Evolutionary conservation across 2,113 vertebrate species (phyloP), one percentile per base, ranked within the genome.

Genomic region (Podarcis muralis): DNA sequence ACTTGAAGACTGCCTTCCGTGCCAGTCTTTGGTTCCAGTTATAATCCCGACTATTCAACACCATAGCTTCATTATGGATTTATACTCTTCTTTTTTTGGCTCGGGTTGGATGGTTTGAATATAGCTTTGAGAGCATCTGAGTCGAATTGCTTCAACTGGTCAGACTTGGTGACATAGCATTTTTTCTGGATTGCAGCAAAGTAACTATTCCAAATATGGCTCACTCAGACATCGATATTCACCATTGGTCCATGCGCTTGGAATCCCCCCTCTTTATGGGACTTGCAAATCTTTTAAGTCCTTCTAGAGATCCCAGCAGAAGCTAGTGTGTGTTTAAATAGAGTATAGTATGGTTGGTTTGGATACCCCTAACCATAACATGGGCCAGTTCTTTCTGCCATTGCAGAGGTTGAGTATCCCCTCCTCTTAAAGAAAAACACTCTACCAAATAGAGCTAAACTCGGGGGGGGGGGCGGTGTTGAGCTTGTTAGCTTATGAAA

Each of bases 1-100:
- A 93, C 88, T 91, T 92, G 96, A 97, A 97, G 97, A 97, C 86
- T 94, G 74, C 88, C 74, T 88, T 92, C 93, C 87, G n/a, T 90
- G 96, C 92, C 96, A 94, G 87, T 91, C 32, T 74, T 95, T 93
- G 76, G 93, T 95, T 95, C 95, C 88, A 92, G 94, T 96, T 90
- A 94, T 91, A 93, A 95, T 78, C 89, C 92, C 93, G 92, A 89
- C 90, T 40, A 30, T 88, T 94, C 25, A 3, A 68, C 91, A 86
- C 76, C 83, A 90, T 93, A 92, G 81, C 37, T 94, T 90, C 92
- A 83, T 96, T 96, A 93, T 96, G 95, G 95, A 94, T 94, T 92
- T 95, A 85, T 94, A 92, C 94, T 95, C 88, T 25, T 27, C 87
- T n/a, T 27, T 94, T 90, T 65, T 53, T 74, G 86, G 35, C 84